Base-by-base conservation (phyloP, 2,888 invertebrate species). In the Ganaspis brasiliensis region DNA sequence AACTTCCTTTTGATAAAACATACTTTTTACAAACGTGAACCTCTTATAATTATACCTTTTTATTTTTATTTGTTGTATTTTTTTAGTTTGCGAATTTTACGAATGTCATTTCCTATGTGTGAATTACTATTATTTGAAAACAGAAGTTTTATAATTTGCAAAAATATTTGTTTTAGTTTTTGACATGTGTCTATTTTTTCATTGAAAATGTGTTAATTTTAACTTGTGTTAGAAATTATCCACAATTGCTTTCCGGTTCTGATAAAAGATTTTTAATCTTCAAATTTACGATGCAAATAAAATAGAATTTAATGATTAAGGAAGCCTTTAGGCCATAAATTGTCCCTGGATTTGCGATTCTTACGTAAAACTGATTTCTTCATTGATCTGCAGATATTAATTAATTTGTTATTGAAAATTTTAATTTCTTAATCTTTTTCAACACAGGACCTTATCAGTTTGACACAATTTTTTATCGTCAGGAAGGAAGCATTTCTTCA, bases 211-310 rank as follows among this genome's bases (percentile, higher is more conserved):
- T 57, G 9, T 26, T n/a, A 67, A 40, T 67, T 67, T n/a, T 67
- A 14, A 67, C 21, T 67, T 67, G 5, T 67, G 6, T 9, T 52
- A 19, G 24, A 67, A 67, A 40, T 35, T 21, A 14, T 37, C 12
- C 45, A 45, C n/a, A 14, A 45, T 14, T 9, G 12, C 9, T 45
- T 67, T 49, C 45, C 67, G 26, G 45, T 67, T 45, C 6, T 49
- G 24, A 45, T 67, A 67, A 45, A n/a, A 67, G 67, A 67, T 67
- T 24, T 45, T 67, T 49, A 67, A 45, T 67, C 67, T 16, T 24
- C 9, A 67, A 67, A 67, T 67, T 67, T 67, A 67, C 14, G 21
- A 45, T 40, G 67, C 10, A n/a, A 67, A 45, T 45, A 45, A n/a
- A 49, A 67, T 45, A 45, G 6, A 45, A 67, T 45, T 67, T 45